These are phyloP conservation scores for Drosophila longiperda DNA, from an alignment of 2,888 invertebrate species.

Conservation along the genomic window DNA sequence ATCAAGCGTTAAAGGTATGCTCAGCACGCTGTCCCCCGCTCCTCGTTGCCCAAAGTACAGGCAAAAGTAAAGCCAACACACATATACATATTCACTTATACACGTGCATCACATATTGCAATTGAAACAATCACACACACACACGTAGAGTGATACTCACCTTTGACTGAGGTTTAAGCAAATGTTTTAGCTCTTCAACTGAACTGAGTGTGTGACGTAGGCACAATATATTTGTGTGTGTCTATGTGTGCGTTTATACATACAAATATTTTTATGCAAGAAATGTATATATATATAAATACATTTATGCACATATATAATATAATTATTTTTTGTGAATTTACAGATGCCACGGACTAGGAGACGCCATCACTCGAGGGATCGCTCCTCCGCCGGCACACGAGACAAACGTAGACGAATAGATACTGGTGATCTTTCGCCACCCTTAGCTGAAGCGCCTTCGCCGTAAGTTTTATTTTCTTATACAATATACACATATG, in stretches of 20 bases:
- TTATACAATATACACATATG: not conserved
- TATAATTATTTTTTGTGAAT: not conserved
- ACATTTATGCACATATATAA: not conserved
- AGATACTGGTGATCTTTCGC: slow-evolving; percentile 86
- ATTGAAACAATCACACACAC: slow-evolving; percentile 35
- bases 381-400: slow-evolving; percentile 85
- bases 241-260: slow-evolving; percentile 6
- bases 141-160: slow-evolving; percentile 55
- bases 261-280: slow-evolving; percentile 1
- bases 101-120: slow-evolving; percentile 42
- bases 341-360: slow-evolving; percentile 92
- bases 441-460: slow-evolving; percentile 76
- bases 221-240: slow-evolving; percentile 4
- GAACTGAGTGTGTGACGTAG: slow-evolving; percentile 41
- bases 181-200: slow-evolving; percentile 25
- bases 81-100: slow-evolving; percentile 19
- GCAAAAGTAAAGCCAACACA: slow-evolving; percentile 41
- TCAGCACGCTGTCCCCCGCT: slow-evolving; percentile 1
- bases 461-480: slow-evolving; percentile 82
- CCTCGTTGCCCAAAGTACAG: slow-evolving; percentile 41
- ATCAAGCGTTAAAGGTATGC: slow-evolving; percentile 61
- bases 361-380: slow-evolving; percentile 91
- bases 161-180: slow-evolving; percentile 40
- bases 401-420: slow-evolving; percentile 89
- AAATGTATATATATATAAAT: not conserved